Evolutionary conservation across 2,113 vertebrate genomes (phyloP).

Genomic region (Sterrhoptilus dennistouni): DNA sequence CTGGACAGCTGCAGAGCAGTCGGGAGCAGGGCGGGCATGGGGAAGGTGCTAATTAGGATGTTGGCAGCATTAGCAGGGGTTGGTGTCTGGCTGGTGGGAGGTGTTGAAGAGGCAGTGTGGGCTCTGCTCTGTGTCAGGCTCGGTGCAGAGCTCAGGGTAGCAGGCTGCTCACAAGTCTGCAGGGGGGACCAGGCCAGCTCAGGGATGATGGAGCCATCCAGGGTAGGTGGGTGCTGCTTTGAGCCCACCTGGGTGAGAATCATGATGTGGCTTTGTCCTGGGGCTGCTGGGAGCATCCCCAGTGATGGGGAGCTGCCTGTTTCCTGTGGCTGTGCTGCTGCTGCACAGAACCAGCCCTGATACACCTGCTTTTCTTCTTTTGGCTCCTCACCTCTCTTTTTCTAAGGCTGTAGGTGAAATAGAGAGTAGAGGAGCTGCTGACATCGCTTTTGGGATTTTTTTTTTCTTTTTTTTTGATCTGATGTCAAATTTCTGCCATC

Average conservation of each 20-base stretch:
- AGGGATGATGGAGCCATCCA: neutral
- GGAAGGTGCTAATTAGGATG: conserved; percentile 31
- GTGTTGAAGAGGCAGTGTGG: neutral
- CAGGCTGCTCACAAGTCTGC: neutral
- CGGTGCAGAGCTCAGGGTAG: neutral
- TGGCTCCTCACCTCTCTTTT: neutral
- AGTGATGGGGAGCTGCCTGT: neutral
- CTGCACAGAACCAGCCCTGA: neutral
- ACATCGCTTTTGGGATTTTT: neutral
- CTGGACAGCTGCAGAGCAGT: conserved; percentile 20
- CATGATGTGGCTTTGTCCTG: neutral
- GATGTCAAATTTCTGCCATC: neutral
- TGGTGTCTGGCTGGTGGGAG: neutral
- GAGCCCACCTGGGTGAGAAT: neutral
- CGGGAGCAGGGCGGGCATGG: neutral
- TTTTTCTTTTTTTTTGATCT: neutral
- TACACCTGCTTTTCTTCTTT: neutral
- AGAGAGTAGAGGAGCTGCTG: neutral
- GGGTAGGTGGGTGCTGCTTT: neutral
- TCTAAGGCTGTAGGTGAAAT: neutral
- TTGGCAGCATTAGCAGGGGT: conserved; percentile 18
- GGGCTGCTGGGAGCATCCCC: neutral
- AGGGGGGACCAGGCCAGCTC: neutral
- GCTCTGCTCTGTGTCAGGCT: neutral
- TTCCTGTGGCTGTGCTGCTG: fast-evolving